phyloP scores from a whole-genome alignment of 2,797 vertebrate genomes.

The Halcyon chelicuti region DNA sequence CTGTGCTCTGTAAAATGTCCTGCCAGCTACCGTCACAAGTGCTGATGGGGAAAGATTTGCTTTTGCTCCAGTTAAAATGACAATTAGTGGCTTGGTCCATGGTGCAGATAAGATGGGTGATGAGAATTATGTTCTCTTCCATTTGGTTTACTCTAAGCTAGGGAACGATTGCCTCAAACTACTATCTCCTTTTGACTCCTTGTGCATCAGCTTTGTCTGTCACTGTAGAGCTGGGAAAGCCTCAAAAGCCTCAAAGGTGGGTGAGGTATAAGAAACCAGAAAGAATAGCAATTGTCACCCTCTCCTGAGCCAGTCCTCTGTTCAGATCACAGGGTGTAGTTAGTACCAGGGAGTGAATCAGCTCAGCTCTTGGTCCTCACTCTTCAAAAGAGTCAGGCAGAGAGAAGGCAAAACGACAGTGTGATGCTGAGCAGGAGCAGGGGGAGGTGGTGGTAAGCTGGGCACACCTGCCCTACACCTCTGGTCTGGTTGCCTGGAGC shows the following conservation, averaged over 20 bases:
- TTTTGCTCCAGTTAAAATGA: conserved; percentile 22
- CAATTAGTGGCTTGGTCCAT: background rate
- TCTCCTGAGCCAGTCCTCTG: background rate
- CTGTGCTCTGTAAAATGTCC: conserved; percentile 8
- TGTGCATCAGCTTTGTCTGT: background rate
- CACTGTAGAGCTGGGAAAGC: background rate
- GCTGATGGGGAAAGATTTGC: background rate
- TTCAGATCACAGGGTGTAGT: background rate
- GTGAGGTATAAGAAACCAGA: background rate
- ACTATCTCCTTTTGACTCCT: background rate
- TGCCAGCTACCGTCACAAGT: conserved; percentile 16
- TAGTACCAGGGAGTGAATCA: background rate
- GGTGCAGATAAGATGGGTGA: background rate
- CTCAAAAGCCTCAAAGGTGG: background rate
- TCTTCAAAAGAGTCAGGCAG: background rate
- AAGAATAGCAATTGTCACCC: background rate
- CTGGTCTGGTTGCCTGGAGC: background rate
- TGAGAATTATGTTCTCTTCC: background rate
- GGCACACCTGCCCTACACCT: background rate
- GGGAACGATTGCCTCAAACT: background rate
- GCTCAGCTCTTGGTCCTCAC: background rate
- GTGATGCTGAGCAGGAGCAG: background rate
- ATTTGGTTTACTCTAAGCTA: background rate
- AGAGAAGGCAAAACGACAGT: rapidly evolving
- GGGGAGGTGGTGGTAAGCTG: rapidly evolving